Evolutionary conservation across 2,113 vertebrate species (phyloP).

Genomic region (Terrapene triunguis): DNA sequence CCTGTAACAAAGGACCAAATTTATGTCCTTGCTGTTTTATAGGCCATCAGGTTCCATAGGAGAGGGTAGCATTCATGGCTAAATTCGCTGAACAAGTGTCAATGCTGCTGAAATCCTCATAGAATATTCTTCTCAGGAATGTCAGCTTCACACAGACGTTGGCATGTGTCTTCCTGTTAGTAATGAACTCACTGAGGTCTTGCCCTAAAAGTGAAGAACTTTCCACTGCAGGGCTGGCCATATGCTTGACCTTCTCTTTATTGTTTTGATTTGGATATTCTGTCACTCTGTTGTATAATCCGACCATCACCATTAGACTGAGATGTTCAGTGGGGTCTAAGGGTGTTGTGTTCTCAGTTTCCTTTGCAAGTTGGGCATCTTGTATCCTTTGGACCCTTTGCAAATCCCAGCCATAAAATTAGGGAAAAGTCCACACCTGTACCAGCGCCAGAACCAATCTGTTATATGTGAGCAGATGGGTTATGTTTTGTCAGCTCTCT

Average conservation of each 20-base stretch:
- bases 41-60: neutral
- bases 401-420: neutral
- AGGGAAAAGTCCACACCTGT: neutral
- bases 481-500: neutral
- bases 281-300: neutral
- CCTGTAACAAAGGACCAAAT: neutral
- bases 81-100: neutral
- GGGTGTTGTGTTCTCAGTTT: neutral
- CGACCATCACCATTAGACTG: neutral
- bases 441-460: neutral
- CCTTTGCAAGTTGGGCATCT: neutral
- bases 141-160: neutral
- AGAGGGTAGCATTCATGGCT: neutral
- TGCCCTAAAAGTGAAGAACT: neutral
- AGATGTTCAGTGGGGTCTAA: neutral
- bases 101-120: neutral
- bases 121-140: neutral
- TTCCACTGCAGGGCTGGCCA: neutral
- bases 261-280: neutral
- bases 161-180: too few species aligned
- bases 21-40: neutral
- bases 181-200: neutral
- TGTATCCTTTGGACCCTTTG: neutral
- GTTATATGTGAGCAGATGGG: neutral
- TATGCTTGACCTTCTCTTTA: neutral